A percentile compares a stretch with the other conserved stretches of the same genome.
These are phyloP conservation scores for Drosophila heteroneura DNA, from an alignment of 2,888 invertebrate genomes.

Conservation along the genomic window DNA sequence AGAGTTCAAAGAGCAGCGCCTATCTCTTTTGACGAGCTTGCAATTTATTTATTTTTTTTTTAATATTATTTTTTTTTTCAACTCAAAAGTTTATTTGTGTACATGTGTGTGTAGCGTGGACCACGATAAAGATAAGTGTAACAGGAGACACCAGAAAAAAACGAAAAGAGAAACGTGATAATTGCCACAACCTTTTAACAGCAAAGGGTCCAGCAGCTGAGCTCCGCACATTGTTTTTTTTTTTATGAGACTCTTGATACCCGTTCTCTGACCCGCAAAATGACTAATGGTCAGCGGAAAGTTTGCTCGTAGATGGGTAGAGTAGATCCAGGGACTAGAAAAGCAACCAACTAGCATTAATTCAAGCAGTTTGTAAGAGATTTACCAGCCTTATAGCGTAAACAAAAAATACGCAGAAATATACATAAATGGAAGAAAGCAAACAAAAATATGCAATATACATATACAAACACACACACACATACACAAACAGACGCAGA, in stretches of 20 bases:
- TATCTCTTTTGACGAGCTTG: conserved; percentile 43
- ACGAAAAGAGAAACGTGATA: conserved; percentile 64
- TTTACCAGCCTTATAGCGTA: conserved; percentile 55
- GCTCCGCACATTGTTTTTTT: conserved; percentile 4
- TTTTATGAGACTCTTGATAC: conserved; percentile 18
- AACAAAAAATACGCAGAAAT: conserved; percentile 49
- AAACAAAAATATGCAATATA: conserved; percentile 40
- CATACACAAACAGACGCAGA: neutral
- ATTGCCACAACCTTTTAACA: conserved; percentile 67
- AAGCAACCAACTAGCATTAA: conserved; percentile 63
- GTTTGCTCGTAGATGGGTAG: conserved; percentile 1
- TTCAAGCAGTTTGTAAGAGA: conserved; percentile 77
- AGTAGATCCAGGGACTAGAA: conserved; percentile 13
- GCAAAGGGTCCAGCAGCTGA: conserved; percentile 71
- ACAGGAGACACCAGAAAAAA: conserved; percentile 15
- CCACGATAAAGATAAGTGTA: conserved; percentile 13
- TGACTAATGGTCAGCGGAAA: conserved; percentile 58
- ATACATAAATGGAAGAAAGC: conserved; percentile 24
- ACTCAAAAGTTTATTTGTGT: conserved; percentile 6
- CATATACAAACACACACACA: neutral
- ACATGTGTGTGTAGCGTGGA: conserved; percentile 5
- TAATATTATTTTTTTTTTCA: neutral
- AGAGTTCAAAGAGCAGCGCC: conserved; percentile 13
- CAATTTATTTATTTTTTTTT: conserved; percentile 2
- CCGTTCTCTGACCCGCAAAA: conserved; percentile 48